phyloP scores from a whole-genome alignment of 2,797 vertebrate genomes.

The Taeniopygia guttata region DNA sequence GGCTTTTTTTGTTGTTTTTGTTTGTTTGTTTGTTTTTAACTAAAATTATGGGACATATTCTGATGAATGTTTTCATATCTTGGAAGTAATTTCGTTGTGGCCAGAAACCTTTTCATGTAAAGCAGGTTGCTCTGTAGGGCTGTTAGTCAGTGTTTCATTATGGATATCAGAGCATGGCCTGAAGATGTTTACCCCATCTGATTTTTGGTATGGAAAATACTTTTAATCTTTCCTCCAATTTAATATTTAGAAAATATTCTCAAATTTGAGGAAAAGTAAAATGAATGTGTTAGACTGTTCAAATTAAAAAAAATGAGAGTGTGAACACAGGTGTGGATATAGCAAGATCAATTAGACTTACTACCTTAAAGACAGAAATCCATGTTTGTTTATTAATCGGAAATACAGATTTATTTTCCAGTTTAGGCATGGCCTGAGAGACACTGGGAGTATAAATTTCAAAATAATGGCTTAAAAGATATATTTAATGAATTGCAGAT shows the following conservation, averaged over 20 bases:
- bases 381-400: neutral
- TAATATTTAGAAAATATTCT: neutral
- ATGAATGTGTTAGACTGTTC: neutral
- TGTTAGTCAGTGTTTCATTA: neutral
- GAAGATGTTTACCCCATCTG: neutral
- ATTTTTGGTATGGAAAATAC: neutral
- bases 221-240: neutral
- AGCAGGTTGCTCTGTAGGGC: neutral
- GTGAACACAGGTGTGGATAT: neutral
- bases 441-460: neutral
- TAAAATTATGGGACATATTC: neutral
- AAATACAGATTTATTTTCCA: neutral
- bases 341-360: neutral
- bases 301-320: neutral
- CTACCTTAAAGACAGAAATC: neutral
- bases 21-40: neutral
- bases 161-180: accelerated
- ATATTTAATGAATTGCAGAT: neutral
- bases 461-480: neutral
- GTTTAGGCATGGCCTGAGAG: neutral
- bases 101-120: neutral
- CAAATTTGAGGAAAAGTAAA: neutral
- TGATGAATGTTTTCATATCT: neutral
- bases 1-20: neutral
- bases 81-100: neutral